A percentile compares a stretch with the other conserved stretches of the same genome.
Evolutionary conservation across 2,888 invertebrate genomes (phyloP).

Genomic region (Dolichopus griseipennis): DNA sequence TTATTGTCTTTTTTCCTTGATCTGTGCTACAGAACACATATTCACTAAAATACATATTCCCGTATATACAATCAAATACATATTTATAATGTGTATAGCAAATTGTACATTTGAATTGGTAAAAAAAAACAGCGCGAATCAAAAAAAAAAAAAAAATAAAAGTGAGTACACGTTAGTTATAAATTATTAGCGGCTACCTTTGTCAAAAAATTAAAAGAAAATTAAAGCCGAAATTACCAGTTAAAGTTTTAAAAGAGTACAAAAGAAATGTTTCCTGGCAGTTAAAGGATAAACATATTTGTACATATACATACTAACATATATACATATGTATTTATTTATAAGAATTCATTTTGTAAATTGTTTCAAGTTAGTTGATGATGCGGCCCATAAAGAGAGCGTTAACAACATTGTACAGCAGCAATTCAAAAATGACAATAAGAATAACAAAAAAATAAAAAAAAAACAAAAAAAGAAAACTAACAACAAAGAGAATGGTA

Average conservation of each 20-base stretch:
- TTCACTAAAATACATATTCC: not conserved
- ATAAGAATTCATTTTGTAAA: too few relatives aligned
- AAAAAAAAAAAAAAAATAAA: not conserved
- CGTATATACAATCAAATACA: not conserved
- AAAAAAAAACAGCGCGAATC: not conserved
- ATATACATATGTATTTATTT: too few relatives aligned
- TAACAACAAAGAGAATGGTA: not conserved
- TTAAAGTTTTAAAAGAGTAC: not conserved
- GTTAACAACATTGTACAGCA: too few relatives aligned
- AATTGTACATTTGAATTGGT: not conserved
- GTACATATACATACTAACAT: too few relatives aligned
- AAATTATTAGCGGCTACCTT: constrained; percentile 3
- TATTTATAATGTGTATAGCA: not conserved
- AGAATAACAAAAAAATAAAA: too few relatives aligned
- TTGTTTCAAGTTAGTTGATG: too few relatives aligned
- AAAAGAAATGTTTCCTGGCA: not conserved
- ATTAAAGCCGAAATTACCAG: not conserved
- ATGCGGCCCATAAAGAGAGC: too few relatives aligned
- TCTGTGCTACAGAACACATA: not conserved
- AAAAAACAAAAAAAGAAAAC: not conserved
- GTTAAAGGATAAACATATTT: not conserved
- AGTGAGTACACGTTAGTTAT: not conserved
- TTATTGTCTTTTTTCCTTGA: not conserved
- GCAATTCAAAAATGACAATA: too few relatives aligned
- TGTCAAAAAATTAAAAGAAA: not conserved